A percentile compares a stretch with the other conserved stretches of the same genome.
phyloP scores from a whole-genome alignment of 2,888 invertebrate species.

The Macrophya alboannulata region DNA sequence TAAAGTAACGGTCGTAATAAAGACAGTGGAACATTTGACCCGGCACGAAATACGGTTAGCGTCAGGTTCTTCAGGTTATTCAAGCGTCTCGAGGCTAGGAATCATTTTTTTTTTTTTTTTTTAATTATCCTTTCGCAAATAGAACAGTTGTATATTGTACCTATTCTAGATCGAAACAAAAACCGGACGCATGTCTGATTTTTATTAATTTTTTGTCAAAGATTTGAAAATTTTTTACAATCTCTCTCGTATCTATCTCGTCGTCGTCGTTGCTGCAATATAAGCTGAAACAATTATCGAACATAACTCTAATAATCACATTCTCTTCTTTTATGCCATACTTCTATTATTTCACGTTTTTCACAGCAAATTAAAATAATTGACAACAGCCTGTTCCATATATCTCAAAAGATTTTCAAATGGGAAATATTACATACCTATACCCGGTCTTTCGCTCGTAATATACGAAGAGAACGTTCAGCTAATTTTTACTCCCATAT shows the following conservation, averaged over 20 bases:
- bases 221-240: neutral
- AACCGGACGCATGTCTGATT: neutral
- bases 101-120: slow-evolving; percentile 40
- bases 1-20: slow-evolving; percentile 50
- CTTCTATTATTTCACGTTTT: neutral
- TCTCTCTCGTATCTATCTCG: neutral
- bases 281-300: neutral
- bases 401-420: slow-evolving; percentile 7
- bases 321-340: neutral
- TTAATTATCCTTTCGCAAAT: slow-evolving; percentile 33
- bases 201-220: slow-evolving; percentile 4
- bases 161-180: neutral
- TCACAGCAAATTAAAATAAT: neutral
- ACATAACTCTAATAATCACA: neutral
- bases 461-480: slow-evolving; percentile 5
- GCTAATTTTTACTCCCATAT: slow-evolving; percentile 13
- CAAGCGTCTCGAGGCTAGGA: slow-evolving; percentile 39
- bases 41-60: slow-evolving; percentile 56
- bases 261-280: neutral
- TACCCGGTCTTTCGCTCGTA: neutral
- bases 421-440: neutral
- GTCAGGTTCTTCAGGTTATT: slow-evolving; percentile 55
- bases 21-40: slow-evolving; percentile 53
- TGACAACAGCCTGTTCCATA: neutral
- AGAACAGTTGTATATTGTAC: slow-evolving; percentile 21